A percentile compares a stretch with the other conserved stretches of the same genome.
phyloP scores from a whole-genome alignment of 2,888 invertebrate genomes.

The Spisula subtruncata region DNA sequence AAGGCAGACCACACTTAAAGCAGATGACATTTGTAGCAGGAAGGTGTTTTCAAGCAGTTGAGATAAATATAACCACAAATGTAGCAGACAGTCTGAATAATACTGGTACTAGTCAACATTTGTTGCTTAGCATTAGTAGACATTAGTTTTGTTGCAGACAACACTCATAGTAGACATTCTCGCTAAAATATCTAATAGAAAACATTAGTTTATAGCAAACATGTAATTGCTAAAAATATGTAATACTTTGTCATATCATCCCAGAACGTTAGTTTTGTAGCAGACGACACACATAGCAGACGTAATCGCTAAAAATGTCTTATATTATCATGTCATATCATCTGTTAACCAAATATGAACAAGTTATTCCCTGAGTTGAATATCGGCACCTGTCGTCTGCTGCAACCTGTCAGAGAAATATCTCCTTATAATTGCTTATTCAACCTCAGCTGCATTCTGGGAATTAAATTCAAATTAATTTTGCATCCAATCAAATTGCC shows the following conservation, averaged over 20 bases:
- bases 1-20: too few relatives aligned
- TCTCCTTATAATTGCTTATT: background rate
- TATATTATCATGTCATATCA: background rate
- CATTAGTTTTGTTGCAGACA: too few relatives aligned
- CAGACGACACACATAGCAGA: background rate
- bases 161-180: background rate
- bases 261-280: too few relatives aligned
- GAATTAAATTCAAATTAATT: background rate
- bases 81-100: too few relatives aligned
- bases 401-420: background rate
- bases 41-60: too few relatives aligned
- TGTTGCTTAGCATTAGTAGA: too few relatives aligned
- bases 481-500: background rate
- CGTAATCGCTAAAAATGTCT: background rate
- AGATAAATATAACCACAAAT: too few relatives aligned
- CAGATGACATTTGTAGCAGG: background rate
- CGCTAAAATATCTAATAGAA: too few relatives aligned
- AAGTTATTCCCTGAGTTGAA: background rate
- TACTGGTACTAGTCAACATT: too few relatives aligned
- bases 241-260: too few relatives aligned
- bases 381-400: conserved; percentile 9
- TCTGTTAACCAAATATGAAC: conserved; percentile 1
- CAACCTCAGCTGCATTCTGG: conserved; percentile 1
- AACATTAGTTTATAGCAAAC: too few relatives aligned
- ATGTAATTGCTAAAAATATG: too few relatives aligned